phyloP scores from a whole-genome alignment of 2,113 vertebrate species.

The Himantopus leucocephalus region DNA sequence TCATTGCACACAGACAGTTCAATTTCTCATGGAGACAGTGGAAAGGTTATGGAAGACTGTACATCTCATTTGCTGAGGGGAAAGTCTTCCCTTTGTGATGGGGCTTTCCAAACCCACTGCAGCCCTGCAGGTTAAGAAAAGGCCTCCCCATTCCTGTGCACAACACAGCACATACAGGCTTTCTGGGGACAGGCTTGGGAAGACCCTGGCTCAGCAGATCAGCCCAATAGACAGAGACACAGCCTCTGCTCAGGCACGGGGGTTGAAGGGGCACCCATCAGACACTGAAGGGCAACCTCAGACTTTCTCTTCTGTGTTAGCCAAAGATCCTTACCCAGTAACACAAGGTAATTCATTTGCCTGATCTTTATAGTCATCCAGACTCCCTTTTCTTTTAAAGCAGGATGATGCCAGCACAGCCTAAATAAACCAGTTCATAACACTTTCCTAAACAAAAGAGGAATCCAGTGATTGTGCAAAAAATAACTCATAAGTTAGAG shows the following conservation, averaged over 20 bases:
- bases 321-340: neutral
- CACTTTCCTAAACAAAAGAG: neutral
- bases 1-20: neutral
- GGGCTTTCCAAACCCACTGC: neutral
- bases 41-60: neutral
- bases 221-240: neutral
- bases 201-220: neutral
- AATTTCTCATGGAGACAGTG: neutral
- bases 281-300: neutral
- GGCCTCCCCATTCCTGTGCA: neutral
- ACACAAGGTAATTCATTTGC: neutral
- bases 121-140: neutral
- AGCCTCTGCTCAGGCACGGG: accelerated
- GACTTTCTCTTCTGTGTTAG: neutral
- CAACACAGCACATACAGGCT: neutral
- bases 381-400: neutral
- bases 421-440: neutral
- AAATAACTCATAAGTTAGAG: neutral
- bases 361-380: neutral
- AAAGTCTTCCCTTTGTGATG: neutral
- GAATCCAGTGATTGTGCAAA: neutral
- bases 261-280: neutral
- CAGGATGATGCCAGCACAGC: neutral
- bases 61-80: neutral
- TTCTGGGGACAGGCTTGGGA: neutral